A percentile compares a stretch with the other conserved stretches of the same genome.
Evolutionary conservation across 2,888 invertebrate species (phyloP).

Genomic region (Dromius quadrimaculatus): DNA sequence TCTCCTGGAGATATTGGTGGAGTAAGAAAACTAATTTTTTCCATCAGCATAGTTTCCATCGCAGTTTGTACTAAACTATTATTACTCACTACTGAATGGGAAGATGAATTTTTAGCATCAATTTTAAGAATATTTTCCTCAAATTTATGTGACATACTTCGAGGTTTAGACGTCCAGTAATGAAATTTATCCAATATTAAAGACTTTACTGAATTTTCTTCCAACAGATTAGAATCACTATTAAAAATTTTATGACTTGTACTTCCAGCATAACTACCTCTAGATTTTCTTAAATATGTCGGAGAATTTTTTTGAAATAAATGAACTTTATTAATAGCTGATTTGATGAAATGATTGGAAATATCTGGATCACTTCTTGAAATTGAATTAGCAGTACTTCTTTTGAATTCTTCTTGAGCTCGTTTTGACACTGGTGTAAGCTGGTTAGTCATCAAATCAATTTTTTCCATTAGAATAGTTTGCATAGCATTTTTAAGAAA

Average conservation of each 20-base stretch:
- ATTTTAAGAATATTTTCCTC: not conserved
- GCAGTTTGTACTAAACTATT: slow-evolving; percentile 62
- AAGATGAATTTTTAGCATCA: slow-evolving; percentile 5
- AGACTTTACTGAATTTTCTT: slow-evolving; percentile 12
- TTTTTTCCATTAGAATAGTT: slow-evolving; percentile 63
- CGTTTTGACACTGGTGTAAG: slow-evolving; percentile 12
- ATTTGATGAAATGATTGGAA: slow-evolving; percentile 1
- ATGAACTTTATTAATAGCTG: slow-evolving; percentile 35
- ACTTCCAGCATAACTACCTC: not conserved
- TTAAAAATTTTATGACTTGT: not conserved
- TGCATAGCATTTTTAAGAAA: slow-evolving; percentile 63
- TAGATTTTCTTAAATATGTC: slow-evolving; percentile 7
- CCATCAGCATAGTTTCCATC: slow-evolving; percentile 63
- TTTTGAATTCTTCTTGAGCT: slow-evolving; percentile 18
- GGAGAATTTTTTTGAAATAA: slow-evolving; percentile 12
- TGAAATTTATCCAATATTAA: slow-evolving; percentile 35
- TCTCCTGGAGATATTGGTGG: slow-evolving; percentile 13
- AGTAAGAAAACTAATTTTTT: slow-evolving; percentile 52
- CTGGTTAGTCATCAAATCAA: slow-evolving; percentile 58
- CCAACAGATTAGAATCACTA: slow-evolving; percentile 5
- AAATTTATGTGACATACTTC: not conserved
- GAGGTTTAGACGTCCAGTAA: slow-evolving; percentile 2
- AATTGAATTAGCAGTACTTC: slow-evolving; percentile 14
- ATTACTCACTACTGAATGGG: slow-evolving; percentile 54
- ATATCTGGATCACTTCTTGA: slow-evolving; percentile 36